Conservation (phyloP, 37 sponge, comb jelly and placozoan species). For the Petrosia ficiformis region DNA sequence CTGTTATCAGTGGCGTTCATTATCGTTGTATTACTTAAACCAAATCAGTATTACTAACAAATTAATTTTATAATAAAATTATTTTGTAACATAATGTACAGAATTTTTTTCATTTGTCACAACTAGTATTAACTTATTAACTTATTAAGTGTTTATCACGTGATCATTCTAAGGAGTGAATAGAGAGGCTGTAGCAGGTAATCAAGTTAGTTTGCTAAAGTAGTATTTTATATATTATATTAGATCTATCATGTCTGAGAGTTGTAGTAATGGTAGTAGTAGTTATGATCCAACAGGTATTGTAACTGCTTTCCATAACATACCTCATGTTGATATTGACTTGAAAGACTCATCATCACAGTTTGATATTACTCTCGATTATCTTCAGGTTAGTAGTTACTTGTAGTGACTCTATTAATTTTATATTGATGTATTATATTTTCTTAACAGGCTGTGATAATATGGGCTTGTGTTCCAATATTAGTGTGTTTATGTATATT, state of each 20-base stretch:
- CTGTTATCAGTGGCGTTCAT: background rate
- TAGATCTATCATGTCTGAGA: background rate
- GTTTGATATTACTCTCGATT: conserved; percentile 10
- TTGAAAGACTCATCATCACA: conserved; percentile 13
- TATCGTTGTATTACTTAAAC: background rate
- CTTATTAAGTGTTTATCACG: no score
- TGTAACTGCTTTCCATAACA: conserved; percentile 49
- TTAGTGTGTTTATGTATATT: conserved; percentile 42
- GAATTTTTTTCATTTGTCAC: no score
- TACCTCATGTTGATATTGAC: conserved; percentile 60
- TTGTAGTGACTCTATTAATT: conserved; percentile 6
- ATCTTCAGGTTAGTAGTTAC: conserved; percentile 12
- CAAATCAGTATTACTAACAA: background rate
- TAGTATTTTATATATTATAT: no score
- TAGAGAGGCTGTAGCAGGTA: no score
- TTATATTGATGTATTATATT: background rate
- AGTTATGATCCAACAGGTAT: conserved; percentile 23
- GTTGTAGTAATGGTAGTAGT: conserved; percentile 10
- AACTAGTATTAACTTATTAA: background rate
- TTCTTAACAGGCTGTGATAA: conserved; percentile 49
- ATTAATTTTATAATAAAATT: no score
- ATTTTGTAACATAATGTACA: no score
- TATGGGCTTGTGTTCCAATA: conserved; percentile 73
- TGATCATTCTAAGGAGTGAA: no score
- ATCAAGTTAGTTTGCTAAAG: no score